Conservation (phyloP, 2,888 invertebrate species). For the Muscina levida region DNA sequence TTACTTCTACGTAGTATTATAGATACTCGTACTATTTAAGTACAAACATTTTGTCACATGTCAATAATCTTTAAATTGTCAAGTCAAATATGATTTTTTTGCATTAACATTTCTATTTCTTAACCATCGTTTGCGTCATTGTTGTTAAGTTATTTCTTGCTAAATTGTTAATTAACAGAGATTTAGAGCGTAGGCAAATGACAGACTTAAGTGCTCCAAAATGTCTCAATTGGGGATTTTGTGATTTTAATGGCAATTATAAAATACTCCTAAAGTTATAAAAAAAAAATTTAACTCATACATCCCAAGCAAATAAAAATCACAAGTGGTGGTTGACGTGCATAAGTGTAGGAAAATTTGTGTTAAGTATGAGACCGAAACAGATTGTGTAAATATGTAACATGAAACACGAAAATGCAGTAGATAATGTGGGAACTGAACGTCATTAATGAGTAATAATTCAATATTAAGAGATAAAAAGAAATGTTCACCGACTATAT, state of each 20-base stretch:
- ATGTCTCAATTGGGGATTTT: conserved; percentile 75
- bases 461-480: background rate
- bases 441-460: background rate
- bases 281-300: background rate
- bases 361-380: too few relatives aligned
- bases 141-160: conserved; percentile 2
- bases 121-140: too few relatives aligned
- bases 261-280: conserved; percentile 7
- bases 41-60: conserved; percentile 10
- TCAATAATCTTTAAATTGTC: background rate
- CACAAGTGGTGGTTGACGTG: conserved; percentile 29
- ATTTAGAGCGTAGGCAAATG: conserved; percentile 67
- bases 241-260: conserved; percentile 36
- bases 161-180: conserved; percentile 34
- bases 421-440: too few relatives aligned
- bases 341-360: conserved; percentile 13
- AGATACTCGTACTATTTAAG: too few relatives aligned
- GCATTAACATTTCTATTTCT: background rate
- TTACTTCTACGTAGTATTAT: background rate
- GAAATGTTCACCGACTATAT: background rate
- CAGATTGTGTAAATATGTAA: too few relatives aligned
- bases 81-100: background rate
- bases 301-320: background rate
- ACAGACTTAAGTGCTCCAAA: conserved; percentile 58
- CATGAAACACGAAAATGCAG: conserved; percentile 25